Evolutionary conservation across 35 echinoderm and acorn worm genomes (phyloP).

Genomic region (Lytechinus variegatus): DNA sequence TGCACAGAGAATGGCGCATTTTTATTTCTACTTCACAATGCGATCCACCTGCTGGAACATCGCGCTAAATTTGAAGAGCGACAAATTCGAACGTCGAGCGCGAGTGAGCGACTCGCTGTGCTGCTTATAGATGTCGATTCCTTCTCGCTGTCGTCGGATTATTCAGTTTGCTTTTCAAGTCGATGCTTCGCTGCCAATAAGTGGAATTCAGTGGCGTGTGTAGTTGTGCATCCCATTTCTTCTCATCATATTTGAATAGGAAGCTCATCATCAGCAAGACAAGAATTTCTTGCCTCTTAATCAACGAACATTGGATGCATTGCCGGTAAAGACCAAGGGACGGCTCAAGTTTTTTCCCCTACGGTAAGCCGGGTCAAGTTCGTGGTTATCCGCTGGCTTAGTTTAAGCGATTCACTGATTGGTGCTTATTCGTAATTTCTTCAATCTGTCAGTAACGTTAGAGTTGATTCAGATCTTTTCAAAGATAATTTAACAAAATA

Average conservation of each 20-base stretch:
- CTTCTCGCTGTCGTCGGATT: background rate
- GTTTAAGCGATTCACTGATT: too few species aligned
- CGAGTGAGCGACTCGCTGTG: too few species aligned
- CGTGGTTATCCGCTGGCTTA: background rate
- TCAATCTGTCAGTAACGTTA: too few species aligned
- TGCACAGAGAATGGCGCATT: too few species aligned
- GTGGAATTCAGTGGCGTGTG: conserved; percentile 6
- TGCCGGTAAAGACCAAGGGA: background rate
- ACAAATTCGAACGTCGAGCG: too few species aligned
- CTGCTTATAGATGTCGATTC: too few species aligned
- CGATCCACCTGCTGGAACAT: too few species aligned
- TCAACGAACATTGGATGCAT: background rate
- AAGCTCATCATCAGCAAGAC: background rate
- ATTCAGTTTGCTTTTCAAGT: background rate
- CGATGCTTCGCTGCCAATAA: background rate
- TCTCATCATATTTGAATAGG: conserved; percentile 11
- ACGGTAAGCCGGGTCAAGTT: background rate
- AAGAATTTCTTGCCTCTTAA: background rate
- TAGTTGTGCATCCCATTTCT: background rate
- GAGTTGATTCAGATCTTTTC: too few species aligned
- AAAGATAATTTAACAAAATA: too few species aligned
- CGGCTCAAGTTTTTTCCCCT: background rate
- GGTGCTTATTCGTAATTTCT: too few species aligned
- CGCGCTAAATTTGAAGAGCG: too few species aligned
- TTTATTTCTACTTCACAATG: too few species aligned